These are phyloP conservation scores for Hypsopygia costalis DNA, from an alignment of 2,888 invertebrate genomes.

Conservation along the genomic window DNA sequence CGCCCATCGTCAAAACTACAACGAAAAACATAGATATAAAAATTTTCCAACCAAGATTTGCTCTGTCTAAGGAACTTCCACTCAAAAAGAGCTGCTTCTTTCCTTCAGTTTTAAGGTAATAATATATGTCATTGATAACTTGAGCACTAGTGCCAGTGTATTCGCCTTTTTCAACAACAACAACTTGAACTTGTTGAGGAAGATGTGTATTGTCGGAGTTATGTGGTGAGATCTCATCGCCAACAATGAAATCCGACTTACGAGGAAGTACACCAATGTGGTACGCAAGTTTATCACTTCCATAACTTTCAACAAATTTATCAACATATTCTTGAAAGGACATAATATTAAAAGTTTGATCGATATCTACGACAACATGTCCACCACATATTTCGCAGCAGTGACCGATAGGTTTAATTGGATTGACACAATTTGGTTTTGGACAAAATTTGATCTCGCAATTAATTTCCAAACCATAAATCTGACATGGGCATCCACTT, in stretches of 20 bases:
- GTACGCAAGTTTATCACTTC: conserved; percentile 34
- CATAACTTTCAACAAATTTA: conserved; percentile 35
- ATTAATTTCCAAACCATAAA: conserved; percentile 36
- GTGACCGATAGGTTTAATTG: conserved; percentile 58
- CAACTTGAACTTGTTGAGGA: conserved; percentile 43
- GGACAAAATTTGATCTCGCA: conserved; percentile 55
- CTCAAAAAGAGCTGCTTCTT: conserved; percentile 42
- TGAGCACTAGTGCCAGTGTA: conserved; percentile 54
- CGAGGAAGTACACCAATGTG: conserved; percentile 45
- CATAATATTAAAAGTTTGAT: conserved; percentile 45
- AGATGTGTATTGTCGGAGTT: no score
- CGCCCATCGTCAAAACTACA: conserved; percentile 41
- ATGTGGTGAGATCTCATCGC: no score
- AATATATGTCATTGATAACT: conserved; percentile 43
- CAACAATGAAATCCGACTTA: conserved; percentile 16
- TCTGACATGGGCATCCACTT: conserved; percentile 62
- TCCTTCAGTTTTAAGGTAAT: conserved; percentile 40
- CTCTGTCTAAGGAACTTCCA: conserved; percentile 48
- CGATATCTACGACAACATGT: conserved; percentile 41
- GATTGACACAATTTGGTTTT: conserved; percentile 45
- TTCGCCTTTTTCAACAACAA: conserved; percentile 55
- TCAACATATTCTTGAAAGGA: conserved; percentile 45
- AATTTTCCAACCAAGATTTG: conserved; percentile 50
- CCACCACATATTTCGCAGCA: conserved; percentile 70
- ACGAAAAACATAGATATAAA: conserved; percentile 55